Evolutionary conservation across 1,140 invertebrate genomes (phyloP), one percentile per base, ranked within the genome.

Genomic region (Holcopasites calliopsidis): DNA sequence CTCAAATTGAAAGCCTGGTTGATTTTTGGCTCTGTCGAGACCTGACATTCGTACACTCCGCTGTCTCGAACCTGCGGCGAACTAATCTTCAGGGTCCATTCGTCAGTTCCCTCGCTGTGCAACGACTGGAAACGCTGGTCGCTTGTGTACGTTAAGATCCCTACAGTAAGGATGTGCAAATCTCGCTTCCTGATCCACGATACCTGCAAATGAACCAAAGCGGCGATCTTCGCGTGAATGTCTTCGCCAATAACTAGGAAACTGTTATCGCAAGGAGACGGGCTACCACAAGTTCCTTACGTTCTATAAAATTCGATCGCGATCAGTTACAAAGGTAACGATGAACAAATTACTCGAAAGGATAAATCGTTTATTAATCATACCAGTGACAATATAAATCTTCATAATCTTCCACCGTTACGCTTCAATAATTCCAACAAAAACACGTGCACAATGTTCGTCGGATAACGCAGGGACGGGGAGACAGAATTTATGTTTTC

Each of bases 11-110:
- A 96, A 42, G 95, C 95, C 86, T 95, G 93, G 83, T 95, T 96
- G 83, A 97, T 96, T 90, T 97, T 97, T 11, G 96, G 96, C 87
- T 97, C 96, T 0, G 96, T 97, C 77, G 95, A 96, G 11, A 97
- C 96, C 92, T 97, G 96, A 88, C 96, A 97, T 87, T 97, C 96
- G 87, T 97, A 97, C 3, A 94, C 94, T 10, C 93, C 94, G 26
- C 92, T 92, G 89, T 97, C 96, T 10, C 95, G 90, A 0, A 95
- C 93, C 87, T 96, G 96, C 0, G 96, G 95, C 16, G 96, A 96
- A 40, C 94, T 95, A 54, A 97, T 95, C 80, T 96, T 94, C 68
- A 97, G 87, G 23, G 96, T 96, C 96, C 96, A 97, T 88, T 97
- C 96, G 86, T 97, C 96, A n/a, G 95, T 96, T 8, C 95, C 95